A percentile compares a stretch with the other conserved stretches of the same genome.
These are phyloP conservation scores for Diploptera punctata DNA, from an alignment of 2,888 invertebrate species.

Conservation along the genomic window DNA sequence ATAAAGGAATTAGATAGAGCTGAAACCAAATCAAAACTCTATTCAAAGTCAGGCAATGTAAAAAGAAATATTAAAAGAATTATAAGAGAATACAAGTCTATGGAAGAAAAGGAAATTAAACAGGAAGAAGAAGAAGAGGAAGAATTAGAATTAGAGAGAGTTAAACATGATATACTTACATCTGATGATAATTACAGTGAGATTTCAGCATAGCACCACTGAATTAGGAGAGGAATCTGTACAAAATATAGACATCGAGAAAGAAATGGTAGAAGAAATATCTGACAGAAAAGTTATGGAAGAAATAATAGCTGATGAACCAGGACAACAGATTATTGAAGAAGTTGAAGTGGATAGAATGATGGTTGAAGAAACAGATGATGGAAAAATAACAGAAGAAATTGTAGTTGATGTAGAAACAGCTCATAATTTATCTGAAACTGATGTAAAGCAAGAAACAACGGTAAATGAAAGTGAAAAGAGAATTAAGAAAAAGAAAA, in stretches of 20 bases:
- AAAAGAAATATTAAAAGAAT: conserved; percentile 17
- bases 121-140: not conserved
- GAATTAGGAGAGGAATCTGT: too few relatives aligned
- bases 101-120: not conserved
- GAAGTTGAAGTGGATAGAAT: too few relatives aligned
- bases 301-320: too few relatives aligned
- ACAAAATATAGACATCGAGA: too few relatives aligned
- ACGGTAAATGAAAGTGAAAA: not conserved
- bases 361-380: not conserved
- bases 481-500: not conserved
- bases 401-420: conserved; percentile 43
- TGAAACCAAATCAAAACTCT: not conserved
- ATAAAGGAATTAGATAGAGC: conserved; percentile 19
- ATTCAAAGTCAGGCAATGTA: conserved; percentile 13
- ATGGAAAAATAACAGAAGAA: conserved; percentile 39
- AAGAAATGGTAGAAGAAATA: too few relatives aligned
- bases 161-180: too few relatives aligned
- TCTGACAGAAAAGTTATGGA: too few relatives aligned
- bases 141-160: not conserved
- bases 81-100: not conserved
- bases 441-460: conserved; percentile 1
- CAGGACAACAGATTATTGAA: too few relatives aligned
- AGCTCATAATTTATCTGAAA: conserved; percentile 17
- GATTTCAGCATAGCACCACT: too few relatives aligned
- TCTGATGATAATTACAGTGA: too few relatives aligned